Conservation (phyloP, 2,113 vertebrate species). For the Salvelinus alpinus region DNA sequence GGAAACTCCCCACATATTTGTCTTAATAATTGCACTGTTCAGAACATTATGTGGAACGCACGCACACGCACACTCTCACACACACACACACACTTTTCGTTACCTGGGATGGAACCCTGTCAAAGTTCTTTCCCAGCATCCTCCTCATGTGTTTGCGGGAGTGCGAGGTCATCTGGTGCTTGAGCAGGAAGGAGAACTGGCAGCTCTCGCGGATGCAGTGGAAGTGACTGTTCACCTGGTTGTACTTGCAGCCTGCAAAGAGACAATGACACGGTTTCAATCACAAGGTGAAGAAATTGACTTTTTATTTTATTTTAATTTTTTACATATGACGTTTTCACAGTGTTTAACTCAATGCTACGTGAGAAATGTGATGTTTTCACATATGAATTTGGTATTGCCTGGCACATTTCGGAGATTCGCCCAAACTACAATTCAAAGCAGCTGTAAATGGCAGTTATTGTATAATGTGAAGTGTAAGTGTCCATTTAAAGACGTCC, state of each 20-base stretch:
- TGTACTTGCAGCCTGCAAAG: conserved; percentile 93
- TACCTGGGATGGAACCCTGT: conserved; percentile 93
- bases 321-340: background rate
- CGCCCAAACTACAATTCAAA: no score
- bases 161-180: conserved; percentile 99
- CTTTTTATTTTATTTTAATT: background rate
- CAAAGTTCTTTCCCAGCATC: conserved; percentile 98
- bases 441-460: no score
- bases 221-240: conserved; percentile 99
- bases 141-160: conserved; percentile 98
- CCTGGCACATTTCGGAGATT: no score
- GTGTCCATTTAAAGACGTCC: no score
- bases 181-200: conserved; percentile 99
- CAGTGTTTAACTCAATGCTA: no score
- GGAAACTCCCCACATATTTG: conserved; percentile 23
- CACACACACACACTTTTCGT: background rate
- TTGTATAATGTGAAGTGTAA: no score
- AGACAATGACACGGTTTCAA: conserved; percentile 13
- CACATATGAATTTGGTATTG: no score
- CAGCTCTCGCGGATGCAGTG: conserved; percentile 98
- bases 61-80: background rate
- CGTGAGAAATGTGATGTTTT: no score
- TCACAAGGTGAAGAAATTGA: background rate
- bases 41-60: conserved; percentile 9
- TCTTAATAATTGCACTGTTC: conserved; percentile 30